Base-by-base conservation (phyloP, 1,140 invertebrate species). In the Drosophila lacteicornis region DNA sequence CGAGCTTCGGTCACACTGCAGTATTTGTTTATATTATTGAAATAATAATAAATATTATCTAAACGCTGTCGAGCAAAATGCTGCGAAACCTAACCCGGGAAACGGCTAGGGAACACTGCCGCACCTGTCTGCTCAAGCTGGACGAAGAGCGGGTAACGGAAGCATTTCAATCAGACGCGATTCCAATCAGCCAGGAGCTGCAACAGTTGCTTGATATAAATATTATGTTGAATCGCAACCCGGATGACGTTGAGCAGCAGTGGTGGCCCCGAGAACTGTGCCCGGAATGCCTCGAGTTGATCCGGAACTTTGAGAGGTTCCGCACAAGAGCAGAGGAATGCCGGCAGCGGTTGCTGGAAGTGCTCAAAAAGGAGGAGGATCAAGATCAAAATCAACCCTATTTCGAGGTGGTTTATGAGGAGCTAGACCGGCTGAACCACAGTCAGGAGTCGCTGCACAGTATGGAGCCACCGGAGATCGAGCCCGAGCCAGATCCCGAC, bases 331-430 rank as follows among this genome's bases (percentile, higher is more conserved):
- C 85, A 5, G 38, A 19, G 17, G 47, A 76, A 9, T 67, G 69
- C 46, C 68, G 70, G 4, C 46, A 68, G 7, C 63, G 74, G 6
- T 50, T 90, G 5, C 55, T 79, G 27, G 33, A 51, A 3, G 19
- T 82, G 42, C 42, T 83, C 0, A 47, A 33, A 9, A 38, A 45
- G 42, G 50, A 66, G 12, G 7, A n/a, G 12, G 17, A 57, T 17
- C n/a, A 12, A 11, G 38, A 51, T 17, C 25, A 46, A 3, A 46
- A 77, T 27, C 27, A 27, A 30, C 74, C 69, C 59, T 42, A n/a
- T 12, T 88, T 90, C 12, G 85, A 88, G 42, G 55, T 84, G 42
- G 67, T 85, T 7, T 85, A 76, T 43, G 78, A 85, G 6, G 45
- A 79, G 6, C 9, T 40, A 5, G 50, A 42, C 13, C 8, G 12